phyloP scores from a whole-genome alignment of 2,888 invertebrate species.

The Volucella inflata region DNA sequence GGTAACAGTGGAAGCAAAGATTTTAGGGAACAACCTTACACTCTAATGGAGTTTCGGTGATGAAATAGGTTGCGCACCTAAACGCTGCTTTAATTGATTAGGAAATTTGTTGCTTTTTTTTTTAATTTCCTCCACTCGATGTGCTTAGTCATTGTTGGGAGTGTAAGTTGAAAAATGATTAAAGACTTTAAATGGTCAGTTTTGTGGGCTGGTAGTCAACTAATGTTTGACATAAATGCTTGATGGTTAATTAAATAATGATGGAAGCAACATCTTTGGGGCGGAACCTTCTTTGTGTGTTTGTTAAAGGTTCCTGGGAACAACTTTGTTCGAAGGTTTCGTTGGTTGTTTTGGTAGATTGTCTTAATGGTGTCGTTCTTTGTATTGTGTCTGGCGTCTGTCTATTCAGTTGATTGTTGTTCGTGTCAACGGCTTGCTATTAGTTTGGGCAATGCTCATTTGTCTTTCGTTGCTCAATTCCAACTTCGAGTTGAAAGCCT shows the following conservation, averaged over 20 bases:
- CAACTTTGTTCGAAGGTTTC: neutral
- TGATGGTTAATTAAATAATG: constrained; percentile 20
- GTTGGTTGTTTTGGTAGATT: no score
- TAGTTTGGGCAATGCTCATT: no score
- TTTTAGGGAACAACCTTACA: constrained; percentile 1
- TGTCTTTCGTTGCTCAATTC: no score
- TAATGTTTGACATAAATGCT: constrained; percentile 12
- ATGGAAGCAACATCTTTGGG: constrained; percentile 10
- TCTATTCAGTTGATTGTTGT: no score
- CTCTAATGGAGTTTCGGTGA: constrained; percentile 21
- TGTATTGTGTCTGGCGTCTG: no score
- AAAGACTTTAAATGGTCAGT: constrained; percentile 1
- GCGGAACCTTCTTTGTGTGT: constrained; percentile 3
- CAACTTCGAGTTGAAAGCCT: no score
- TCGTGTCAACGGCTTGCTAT: no score
- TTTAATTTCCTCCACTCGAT: neutral
- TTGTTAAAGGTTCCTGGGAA: constrained; percentile 11
- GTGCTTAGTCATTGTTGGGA: constrained; percentile 21
- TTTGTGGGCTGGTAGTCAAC: neutral
- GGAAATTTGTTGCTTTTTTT: constrained; percentile 3
- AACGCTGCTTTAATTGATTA: constrained; percentile 45
- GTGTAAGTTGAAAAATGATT: constrained; percentile 26
- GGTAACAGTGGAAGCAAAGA: neutral
- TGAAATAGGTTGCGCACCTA: constrained; percentile 47
- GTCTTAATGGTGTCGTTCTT: no score